phyloP scores from a whole-genome alignment of 1,140 invertebrate genomes.

The Cydia splendana region DNA sequence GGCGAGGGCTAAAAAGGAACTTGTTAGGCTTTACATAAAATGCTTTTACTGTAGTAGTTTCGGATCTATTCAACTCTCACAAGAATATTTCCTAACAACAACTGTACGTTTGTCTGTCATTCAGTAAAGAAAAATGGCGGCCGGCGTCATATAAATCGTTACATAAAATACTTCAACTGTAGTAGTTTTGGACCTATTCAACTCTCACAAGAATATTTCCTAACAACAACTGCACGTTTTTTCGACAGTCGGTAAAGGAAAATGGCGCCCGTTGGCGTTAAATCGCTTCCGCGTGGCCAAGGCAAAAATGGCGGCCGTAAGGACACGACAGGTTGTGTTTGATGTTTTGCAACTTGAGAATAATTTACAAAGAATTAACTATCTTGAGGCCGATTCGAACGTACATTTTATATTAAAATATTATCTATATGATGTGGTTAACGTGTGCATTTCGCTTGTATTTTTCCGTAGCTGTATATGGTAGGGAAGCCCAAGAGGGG shows the following conservation, averaged over 20 bases:
- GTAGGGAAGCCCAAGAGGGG: no score
- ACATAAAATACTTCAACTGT: no score
- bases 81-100: background rate
- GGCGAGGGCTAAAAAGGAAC: no score
- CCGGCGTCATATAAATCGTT: background rate
- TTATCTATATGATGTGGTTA: no score
- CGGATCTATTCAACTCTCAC: no score
- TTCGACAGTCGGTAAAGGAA: background rate
- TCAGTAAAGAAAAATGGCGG: constrained; percentile 1
- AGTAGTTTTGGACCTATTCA: no score
- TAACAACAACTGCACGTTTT: background rate
- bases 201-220: background rate
- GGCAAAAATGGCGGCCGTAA: constrained; percentile 33
- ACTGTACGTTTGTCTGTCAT: background rate
- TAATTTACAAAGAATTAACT: background rate
- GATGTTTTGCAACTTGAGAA: background rate
- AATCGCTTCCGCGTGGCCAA: constrained; percentile 11
- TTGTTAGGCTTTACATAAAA: no score
- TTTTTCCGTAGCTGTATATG: no score
- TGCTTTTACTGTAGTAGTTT: no score
- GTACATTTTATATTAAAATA: no score
- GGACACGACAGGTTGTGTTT: constrained; percentile 16
- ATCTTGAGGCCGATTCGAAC: no score
- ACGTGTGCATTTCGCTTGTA: no score
- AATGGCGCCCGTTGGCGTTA: background rate